phyloP scores from a whole-genome alignment of 2,888 invertebrate species.

The Tenthredo notha region DNA sequence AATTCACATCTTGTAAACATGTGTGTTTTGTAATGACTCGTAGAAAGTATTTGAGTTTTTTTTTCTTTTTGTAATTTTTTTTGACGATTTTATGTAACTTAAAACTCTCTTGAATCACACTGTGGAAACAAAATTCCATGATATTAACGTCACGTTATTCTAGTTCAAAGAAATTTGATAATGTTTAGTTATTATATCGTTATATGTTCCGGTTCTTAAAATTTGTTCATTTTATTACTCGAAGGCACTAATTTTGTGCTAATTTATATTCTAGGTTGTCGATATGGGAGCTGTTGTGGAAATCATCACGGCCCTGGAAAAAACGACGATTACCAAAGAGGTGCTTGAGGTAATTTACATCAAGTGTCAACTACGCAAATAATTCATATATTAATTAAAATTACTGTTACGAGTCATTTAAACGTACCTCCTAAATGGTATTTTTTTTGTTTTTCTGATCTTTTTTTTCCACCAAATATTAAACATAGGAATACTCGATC shows the following conservation, averaged over 20 bases:
- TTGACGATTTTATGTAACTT: neutral
- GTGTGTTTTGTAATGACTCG: neutral
- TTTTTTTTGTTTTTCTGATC: neutral
- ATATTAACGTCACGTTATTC: neutral
- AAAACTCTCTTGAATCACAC: neutral
- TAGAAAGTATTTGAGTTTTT: neutral
- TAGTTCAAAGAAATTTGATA: neutral
- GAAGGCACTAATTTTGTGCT: neutral
- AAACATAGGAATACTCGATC: conserved; percentile 2
- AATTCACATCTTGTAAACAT: neutral
- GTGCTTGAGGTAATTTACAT: conserved; percentile 87
- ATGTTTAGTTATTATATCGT: neutral
- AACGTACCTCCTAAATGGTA: neutral
- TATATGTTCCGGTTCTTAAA: neutral
- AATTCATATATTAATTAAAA: neutral
- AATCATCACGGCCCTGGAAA: conserved; percentile 95
- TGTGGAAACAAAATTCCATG: neutral
- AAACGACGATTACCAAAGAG: conserved; percentile 94
- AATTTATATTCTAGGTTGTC: conserved; percentile 88
- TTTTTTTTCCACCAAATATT: neutral
- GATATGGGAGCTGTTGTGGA: conserved; percentile 96
- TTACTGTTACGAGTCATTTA: conserved; percentile 1
- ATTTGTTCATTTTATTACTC: neutral
- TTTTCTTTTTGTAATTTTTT: neutral
- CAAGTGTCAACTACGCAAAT: conserved; percentile 19